Evolutionary conservation across 1,140 invertebrate genomes (phyloP), one percentile per base, ranked within the genome.

Genomic region (Platyscapa corneri): DNA sequence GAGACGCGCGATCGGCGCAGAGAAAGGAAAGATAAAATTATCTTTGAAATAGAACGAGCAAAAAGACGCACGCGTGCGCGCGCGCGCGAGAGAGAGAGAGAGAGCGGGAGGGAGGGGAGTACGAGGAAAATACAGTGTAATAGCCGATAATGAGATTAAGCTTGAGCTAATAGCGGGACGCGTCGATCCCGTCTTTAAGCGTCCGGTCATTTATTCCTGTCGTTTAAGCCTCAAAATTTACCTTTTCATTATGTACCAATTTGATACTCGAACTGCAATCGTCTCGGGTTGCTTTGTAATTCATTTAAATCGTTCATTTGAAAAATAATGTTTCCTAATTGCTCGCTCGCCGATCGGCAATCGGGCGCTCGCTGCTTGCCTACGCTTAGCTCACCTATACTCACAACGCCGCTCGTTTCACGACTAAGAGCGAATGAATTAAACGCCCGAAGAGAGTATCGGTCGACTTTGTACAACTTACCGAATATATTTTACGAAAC

Each of bases 101-200:
- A 46, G 12, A 46, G 12, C 5, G 12, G 5, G 42, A 46, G 42
- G 16, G 23, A 64, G 23, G 12, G 6, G 23, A 3, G 60, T 64
- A 64, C 27, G n/a, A 60, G 20, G 49, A 80, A 86, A 80, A 86
- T 85, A 65, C 34, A 85, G 77, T 74, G 82, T 89, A 77, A 88
- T 84, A 64, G 39, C 77, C 77, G 32, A 72, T 85, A 88, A 87
- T 88, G 88, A 88, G 77, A 39, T 88, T 86, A 87, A 86, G 80
- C 67, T 49, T 56, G 74, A 82, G 76, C 1, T 67, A 77, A 83
- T 70, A 30, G 56, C 65, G 72, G 83, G 80, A 32, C 8, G 49
- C 49, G 65, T 67, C 86, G 10, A 78, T 78, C 81, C 70, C 72
- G 49, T 23, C 42, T 78, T 42, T 53, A 34, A 37, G 10, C 42